Base-by-base conservation (phyloP, 2,113 vertebrate genomes). In the Perognathus longimembris region DNA sequence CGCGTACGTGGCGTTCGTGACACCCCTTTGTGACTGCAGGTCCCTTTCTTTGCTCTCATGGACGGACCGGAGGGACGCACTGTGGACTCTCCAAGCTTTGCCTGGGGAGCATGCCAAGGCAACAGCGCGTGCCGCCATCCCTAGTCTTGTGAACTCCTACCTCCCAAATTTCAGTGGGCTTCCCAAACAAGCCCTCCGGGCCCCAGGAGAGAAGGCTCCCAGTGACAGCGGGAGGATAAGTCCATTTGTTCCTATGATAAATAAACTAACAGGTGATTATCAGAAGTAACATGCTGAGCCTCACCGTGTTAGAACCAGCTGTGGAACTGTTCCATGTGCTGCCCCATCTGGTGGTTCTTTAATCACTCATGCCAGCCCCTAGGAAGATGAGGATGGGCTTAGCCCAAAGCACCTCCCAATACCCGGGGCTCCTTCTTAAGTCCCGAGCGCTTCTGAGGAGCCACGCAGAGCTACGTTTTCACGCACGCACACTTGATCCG, bases 91-190 rank as follows among this genome's bases (percentile, higher is more conserved):
- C 28, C 81, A 82, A 87, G 89, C 69, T 96, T 79, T 40, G 77
- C 63, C 63, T 85, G 88, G 32, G 9, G 63, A 63, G 38, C 50
- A 36, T 66, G 84, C 87, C 92, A 89, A 91, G 91, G 92, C 94
- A 96, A 94, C 80, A 80, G 85, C 84, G 94, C 2, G 24, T 77
- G 36, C n/a, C 34, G 82, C 94, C 88, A 87, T 93, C 87, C 89
- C 94, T 63, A 79, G 77, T 78, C 61, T 79, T 30, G 0, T 50
- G 64, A 95, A 95, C 84, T n/a, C n/a, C n/a, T 73, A 77, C 82
- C 79, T 89, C 85, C 95, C 7, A 2, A 94, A 92, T 88, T 90
- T 87, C 87, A 63, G n/a, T 26, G 63, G n/a, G 28, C 54, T 92
- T 84, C 83, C 40, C 15, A 22, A 34, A 74, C 54, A 70, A 50